Conservation (phyloP, 2,888 invertebrate species). For the Latheticus oryzae region DNA sequence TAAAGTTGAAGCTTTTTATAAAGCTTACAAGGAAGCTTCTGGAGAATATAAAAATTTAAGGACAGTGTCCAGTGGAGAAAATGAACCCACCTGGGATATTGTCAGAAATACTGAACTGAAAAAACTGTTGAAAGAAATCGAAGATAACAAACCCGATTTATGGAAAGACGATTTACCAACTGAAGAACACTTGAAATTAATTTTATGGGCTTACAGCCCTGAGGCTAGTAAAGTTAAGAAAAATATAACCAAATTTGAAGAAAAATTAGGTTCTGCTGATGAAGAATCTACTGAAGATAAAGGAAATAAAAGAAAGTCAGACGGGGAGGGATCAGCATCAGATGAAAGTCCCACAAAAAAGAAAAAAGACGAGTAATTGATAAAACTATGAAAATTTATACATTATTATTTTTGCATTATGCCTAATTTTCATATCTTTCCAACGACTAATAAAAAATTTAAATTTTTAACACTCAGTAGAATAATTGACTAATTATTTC, state of each 20-base stretch:
- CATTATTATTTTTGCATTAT: neutral
- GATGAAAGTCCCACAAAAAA: constrained; percentile 39
- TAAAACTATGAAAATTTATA: too few species aligned
- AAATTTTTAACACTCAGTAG: too few species aligned
- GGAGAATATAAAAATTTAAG: constrained; percentile 82
- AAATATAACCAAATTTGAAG: constrained; percentile 65
- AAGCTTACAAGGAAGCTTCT: constrained; percentile 73
- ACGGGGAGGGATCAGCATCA: constrained; percentile 18
- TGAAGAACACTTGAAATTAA: constrained; percentile 74
- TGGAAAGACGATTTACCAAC: constrained; percentile 77
- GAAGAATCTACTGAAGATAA: constrained; percentile 42
- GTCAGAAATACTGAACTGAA: constrained; percentile 75
- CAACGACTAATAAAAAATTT: neutral
- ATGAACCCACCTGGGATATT: constrained; percentile 79
- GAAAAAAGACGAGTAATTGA: constrained; percentile 30
- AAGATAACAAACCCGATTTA: constrained; percentile 73
- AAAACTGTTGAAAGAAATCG: constrained; percentile 69
- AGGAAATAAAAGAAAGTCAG: constrained; percentile 41
- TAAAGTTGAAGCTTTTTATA: constrained; percentile 69
- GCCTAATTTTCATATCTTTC: neutral
- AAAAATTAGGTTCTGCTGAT: constrained; percentile 61
- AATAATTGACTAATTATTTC: too few species aligned
- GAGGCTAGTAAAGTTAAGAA: constrained; percentile 77
- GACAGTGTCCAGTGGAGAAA: constrained; percentile 70
- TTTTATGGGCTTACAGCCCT: constrained; percentile 83